Evolutionary conservation across 2,888 invertebrate species (phyloP).

Genomic region (Chloromyia formosa): DNA sequence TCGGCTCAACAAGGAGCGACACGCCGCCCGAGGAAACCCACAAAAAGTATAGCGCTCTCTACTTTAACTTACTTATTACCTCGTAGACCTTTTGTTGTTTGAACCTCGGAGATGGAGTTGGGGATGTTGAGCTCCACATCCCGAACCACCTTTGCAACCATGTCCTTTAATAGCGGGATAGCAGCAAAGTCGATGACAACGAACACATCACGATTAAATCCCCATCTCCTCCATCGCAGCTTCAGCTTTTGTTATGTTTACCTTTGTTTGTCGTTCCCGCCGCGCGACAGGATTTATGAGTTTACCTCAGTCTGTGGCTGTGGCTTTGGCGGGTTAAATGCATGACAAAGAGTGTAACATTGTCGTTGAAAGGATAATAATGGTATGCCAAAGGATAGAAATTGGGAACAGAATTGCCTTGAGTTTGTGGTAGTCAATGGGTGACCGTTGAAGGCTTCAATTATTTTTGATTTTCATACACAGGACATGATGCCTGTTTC

Average conservation of each 20-base stretch:
- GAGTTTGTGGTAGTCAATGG: no score
- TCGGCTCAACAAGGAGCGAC: background rate
- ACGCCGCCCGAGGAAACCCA: background rate
- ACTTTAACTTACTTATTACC: slow-evolving; percentile 36
- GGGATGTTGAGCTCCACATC: slow-evolving; percentile 1
- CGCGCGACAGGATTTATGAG: slow-evolving; percentile 29
- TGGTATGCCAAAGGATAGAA: no score
- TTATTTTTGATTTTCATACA: no score
- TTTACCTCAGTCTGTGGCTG: background rate
- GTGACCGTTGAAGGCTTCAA: no score
- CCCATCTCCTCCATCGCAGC: no score
- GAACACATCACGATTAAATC: slow-evolving; percentile 24
- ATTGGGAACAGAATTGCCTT: no score
- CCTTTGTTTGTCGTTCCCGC: slow-evolving; percentile 15
- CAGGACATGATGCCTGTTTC: no score
- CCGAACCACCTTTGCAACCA: background rate
- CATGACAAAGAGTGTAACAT: background rate
- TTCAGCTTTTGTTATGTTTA: slow-evolving; percentile 36
- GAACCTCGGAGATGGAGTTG: background rate
- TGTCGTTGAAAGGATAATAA: background rate
- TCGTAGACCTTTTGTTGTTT: slow-evolving; percentile 40
- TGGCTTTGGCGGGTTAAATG: background rate
- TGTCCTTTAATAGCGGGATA: background rate
- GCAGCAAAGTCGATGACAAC: slow-evolving; percentile 14
- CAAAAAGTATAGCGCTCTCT: background rate